phyloP scores from a whole-genome alignment of 1,140 invertebrate species.

The Aphidius gifuensis region DNA sequence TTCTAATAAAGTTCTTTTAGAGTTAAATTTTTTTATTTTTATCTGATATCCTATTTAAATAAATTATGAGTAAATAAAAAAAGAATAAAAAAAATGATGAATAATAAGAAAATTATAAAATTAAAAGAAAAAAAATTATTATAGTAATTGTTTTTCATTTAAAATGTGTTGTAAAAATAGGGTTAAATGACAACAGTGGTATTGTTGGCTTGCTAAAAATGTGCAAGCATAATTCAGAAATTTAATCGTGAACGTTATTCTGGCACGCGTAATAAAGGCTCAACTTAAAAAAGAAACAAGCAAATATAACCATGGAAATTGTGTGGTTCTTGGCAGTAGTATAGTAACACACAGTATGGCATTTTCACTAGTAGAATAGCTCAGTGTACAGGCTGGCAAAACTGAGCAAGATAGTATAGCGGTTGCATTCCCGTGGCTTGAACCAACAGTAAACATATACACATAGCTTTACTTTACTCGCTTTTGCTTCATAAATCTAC shows the following conservation, averaged over 20 bases:
- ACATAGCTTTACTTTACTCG: not conserved
- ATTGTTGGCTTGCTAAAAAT: slow-evolving; percentile 39
- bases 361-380: slow-evolving; percentile 12
- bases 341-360: slow-evolving; percentile 7
- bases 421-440: slow-evolving; percentile 15
- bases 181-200: slow-evolving; percentile 10
- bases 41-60: no score
- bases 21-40: no score
- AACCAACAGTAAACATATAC: slow-evolving; percentile 14
- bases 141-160: not conserved
- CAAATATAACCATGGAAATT: not conserved
- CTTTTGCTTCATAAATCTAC: slow-evolving; percentile 38
- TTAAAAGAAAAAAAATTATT: no score
- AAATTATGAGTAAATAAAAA: no score
- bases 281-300: slow-evolving; percentile 46
- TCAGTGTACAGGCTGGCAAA: slow-evolving; percentile 9
- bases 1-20: no score
- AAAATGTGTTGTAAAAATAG: not conserved
- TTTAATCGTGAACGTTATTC: slow-evolving; percentile 46
- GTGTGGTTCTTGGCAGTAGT: slow-evolving; percentile 14
- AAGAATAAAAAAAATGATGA: no score
- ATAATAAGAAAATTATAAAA: no score
- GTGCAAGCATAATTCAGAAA: slow-evolving; percentile 46
- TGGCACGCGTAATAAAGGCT: slow-evolving; percentile 46
- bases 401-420: slow-evolving; percentile 17